Evolutionary conservation across 2,113 vertebrate genomes (phyloP).

Genomic region (Naja naja): DNA sequence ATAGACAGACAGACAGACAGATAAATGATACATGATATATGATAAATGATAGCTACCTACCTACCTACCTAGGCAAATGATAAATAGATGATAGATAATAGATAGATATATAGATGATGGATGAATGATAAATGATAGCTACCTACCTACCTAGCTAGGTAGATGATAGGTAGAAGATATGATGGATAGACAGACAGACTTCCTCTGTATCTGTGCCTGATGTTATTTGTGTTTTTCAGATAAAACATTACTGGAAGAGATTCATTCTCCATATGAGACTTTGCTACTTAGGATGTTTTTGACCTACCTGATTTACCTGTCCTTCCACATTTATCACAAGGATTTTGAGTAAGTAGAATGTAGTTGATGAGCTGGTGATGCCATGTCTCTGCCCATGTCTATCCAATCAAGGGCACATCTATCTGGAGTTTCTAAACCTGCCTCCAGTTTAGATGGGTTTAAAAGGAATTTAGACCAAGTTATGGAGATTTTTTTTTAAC

Average conservation of each 20-base stretch:
- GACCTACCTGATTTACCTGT: conserved; percentile 75
- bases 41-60: too few relatives aligned
- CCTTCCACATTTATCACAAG: conserved; percentile 77
- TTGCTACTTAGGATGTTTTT: conserved; percentile 79
- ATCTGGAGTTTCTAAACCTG: too few relatives aligned
- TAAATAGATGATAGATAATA: too few relatives aligned
- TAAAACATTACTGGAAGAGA: conserved; percentile 53
- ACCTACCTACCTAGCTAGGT: too few relatives aligned
- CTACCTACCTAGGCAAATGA: too few relatives aligned
- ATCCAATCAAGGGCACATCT: background rate
- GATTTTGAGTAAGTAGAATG: conserved; percentile 74
- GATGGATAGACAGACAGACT: background rate
- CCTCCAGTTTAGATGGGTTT: background rate
- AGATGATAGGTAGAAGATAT: too few relatives aligned
- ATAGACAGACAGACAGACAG: too few relatives aligned
- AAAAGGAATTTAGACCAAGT: background rate
- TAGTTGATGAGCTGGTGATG: background rate
- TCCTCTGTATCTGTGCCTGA: background rate
- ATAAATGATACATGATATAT: too few relatives aligned
- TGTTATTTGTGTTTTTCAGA: conserved; percentile 44
- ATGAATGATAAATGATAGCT: too few relatives aligned
- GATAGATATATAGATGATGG: too few relatives aligned
- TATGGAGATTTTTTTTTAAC: background rate
- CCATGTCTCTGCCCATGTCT: too few relatives aligned
- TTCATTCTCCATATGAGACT: conserved; percentile 74